Base-by-base conservation (phyloP, 2,797 vertebrate species). In the Arnoldichthys spilopterus region DNA sequence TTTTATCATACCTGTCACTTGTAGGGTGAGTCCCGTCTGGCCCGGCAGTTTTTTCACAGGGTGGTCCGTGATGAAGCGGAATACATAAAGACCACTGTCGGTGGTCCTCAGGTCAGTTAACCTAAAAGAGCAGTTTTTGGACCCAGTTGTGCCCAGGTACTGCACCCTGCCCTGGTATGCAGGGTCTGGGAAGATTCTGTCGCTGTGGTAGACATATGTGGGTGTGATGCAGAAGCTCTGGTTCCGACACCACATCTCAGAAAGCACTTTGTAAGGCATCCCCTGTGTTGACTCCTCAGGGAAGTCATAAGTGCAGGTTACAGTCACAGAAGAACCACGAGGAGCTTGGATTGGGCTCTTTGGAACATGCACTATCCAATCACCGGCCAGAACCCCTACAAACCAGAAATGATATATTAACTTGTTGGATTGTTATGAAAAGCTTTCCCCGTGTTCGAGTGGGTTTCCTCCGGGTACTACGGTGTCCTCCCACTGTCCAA, bases 171-270 rank as follows among this genome's bases (percentile, higher is more conserved):
- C 81, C 56, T 68, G 59, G 84, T 88, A 93, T 5, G 81, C 82
- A 0, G 83, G 87, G 45, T 88, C 86, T 16, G 30, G 85, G 69
- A 90, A 83, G 72, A 91, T 88, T 0, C 82, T 84, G 0, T 64
- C 86, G 3, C 91, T 94, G 86, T 94, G 93, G 86, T 87, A 94
- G 59, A 94, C 88, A 11, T 94, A 93, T 37, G 86, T 89, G 26
- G 63, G 79, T 26, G 92, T 93, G 81, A 94, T 76, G 70, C 93
- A 94, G 47, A 70, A 88, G 9, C 86, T 89, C 70, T 91, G 78
- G 69, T 83, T 84, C 0, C 86, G 88, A 81, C 93, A 94, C 93
- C 93, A 94, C 86, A 94, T 94, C 84, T 90, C 90, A 54, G 92
- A 91, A 61, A 75, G 24, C 24, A 91, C 90, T 1, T 81, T 84